Conservation (phyloP, 2,888 invertebrate species). For the Amphipoea lucens region DNA sequence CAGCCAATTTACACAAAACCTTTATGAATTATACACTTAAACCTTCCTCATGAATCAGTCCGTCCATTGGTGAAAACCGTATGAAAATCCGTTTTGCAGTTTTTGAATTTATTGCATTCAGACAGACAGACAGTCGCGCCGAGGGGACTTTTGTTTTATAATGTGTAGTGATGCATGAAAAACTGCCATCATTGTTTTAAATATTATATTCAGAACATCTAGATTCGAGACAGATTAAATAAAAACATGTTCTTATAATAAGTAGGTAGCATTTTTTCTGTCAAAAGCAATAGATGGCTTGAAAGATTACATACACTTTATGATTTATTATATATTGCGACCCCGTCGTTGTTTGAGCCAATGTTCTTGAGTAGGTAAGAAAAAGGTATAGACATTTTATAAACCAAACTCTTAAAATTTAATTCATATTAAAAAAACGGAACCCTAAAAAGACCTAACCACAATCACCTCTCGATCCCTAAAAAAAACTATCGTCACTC, state of each 20-base stretch:
- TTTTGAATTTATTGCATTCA: neutral
- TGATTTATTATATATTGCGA: neutral
- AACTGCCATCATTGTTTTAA: neutral
- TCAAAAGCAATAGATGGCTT: neutral
- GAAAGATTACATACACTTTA: neutral
- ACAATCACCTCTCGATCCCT: constrained; percentile 55
- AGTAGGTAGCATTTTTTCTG: neutral
- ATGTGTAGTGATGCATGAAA: neutral
- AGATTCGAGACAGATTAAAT: neutral
- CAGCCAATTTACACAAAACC: neutral
- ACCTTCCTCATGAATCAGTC: neutral
- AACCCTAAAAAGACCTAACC: constrained; percentile 14
- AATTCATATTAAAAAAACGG: constrained; percentile 56
- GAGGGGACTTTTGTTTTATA: neutral
- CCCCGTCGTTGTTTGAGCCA: neutral
- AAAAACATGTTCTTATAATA: neutral
- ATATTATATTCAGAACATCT: neutral
- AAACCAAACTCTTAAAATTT: neutral
- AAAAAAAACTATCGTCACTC: constrained; percentile 70
- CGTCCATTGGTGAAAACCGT: neutral
- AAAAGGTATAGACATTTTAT: neutral
- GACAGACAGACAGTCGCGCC: neutral
- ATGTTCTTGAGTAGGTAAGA: neutral
- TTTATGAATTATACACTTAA: neutral
- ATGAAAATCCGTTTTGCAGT: neutral